Evolutionary conservation across 2,888 invertebrate genomes (phyloP).

Genomic region (Tachina grossa): DNA sequence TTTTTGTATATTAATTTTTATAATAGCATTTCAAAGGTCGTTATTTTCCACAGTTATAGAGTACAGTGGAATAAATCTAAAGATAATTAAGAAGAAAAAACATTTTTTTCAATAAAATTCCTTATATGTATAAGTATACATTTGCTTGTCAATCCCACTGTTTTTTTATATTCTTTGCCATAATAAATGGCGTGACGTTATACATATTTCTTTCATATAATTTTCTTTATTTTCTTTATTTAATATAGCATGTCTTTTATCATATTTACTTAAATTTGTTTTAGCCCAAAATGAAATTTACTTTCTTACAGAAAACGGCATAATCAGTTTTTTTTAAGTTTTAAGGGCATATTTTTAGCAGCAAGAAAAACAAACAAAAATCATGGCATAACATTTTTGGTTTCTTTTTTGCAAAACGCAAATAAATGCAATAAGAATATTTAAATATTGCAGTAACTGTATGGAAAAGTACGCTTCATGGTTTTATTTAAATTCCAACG

Average conservation of each 20-base stretch:
- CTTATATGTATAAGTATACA: neutral
- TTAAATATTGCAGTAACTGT: constrained; percentile 20
- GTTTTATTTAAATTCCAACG: constrained; percentile 32
- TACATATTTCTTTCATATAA: neutral
- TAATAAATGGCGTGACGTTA: constrained; percentile 10
- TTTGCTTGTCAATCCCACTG: neutral
- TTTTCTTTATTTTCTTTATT: neutral
- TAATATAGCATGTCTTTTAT: constrained; percentile 44
- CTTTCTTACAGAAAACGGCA: constrained; percentile 6
- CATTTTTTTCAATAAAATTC: neutral
- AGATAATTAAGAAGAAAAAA: neutral
- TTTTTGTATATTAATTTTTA: neutral
- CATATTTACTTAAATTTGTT: constrained; percentile 43
- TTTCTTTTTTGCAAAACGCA: constrained; percentile 24
- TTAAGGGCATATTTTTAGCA: constrained; percentile 25
- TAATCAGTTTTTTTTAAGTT: constrained; percentile 4
- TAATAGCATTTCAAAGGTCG: constrained; percentile 13
- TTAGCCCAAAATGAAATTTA: constrained; percentile 8
- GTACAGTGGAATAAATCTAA: neutral
- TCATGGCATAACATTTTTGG: constrained; percentile 1
- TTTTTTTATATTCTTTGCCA: neutral
- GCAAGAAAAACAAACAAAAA: neutral
- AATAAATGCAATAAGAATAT: neutral
- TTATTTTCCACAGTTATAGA: neutral
- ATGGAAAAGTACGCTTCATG: constrained; percentile 17